These are phyloP conservation scores for Odontamblyopus lacepedii DNA, from an alignment of 2,797 vertebrate species.

Conservation along the genomic window DNA sequence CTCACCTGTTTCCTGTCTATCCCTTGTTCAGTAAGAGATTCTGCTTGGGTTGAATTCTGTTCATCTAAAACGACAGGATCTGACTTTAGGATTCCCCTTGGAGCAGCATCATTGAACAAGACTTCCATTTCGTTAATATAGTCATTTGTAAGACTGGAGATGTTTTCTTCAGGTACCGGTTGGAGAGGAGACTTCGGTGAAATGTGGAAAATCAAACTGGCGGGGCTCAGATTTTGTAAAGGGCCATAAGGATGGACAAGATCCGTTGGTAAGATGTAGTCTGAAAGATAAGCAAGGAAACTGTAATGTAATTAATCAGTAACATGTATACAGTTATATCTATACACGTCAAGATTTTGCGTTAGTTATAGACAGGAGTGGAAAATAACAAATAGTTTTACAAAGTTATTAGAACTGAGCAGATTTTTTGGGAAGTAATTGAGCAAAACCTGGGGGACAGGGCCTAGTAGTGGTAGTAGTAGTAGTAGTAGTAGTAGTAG, in stretches of 20 bases:
- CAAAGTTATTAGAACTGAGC: too few relatives aligned
- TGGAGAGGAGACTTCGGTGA: conserved; percentile 36
- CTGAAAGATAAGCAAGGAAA: conserved; percentile 76
- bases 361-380: too few relatives aligned
- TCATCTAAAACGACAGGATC: conserved; percentile 70
- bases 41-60: conserved; percentile 48
- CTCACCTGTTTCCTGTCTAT: conserved; percentile 86
- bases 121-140: conserved; percentile 24
- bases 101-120: conserved; percentile 47
- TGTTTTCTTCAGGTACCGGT: conserved; percentile 72
- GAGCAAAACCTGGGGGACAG: too few relatives aligned
- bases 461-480: too few relatives aligned
- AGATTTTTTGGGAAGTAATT: too few relatives aligned
- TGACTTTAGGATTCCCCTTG: conserved; percentile 82
- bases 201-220: conserved; percentile 23
- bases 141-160: conserved; percentile 55
- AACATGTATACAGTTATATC: not conserved
- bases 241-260: conserved; percentile 51
- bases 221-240: conserved; percentile 51
- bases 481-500: too few relatives aligned
- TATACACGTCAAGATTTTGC: not conserved
- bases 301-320: not conserved
- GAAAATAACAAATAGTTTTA: too few relatives aligned
- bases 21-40: conserved; percentile 60
- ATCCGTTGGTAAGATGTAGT: conserved; percentile 60